These are phyloP conservation scores for Archaeoteleia sp. DNA, from an alignment of 2,888 invertebrate species.

Conservation along the genomic window DNA sequence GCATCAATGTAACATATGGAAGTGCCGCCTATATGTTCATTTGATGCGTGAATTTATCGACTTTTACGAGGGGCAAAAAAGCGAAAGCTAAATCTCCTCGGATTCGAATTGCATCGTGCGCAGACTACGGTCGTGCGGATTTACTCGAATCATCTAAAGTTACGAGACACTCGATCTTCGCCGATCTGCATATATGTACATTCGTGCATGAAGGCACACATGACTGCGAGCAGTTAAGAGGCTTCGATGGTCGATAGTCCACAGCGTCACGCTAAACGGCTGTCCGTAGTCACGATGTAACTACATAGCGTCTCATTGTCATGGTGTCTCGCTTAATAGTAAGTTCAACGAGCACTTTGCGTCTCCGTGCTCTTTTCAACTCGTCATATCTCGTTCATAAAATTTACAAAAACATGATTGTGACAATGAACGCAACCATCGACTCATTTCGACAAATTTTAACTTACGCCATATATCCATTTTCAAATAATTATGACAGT, in stretches of 20 bases:
- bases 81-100: slow-evolving; percentile 21
- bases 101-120: slow-evolving; percentile 43
- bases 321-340: slow-evolving; percentile 50
- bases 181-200: slow-evolving; percentile 50
- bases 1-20: neutral
- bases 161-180: slow-evolving; percentile 61
- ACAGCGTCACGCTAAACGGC: slow-evolving; percentile 58
- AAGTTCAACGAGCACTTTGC: slow-evolving; percentile 32
- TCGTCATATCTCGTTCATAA: slow-evolving; percentile 34
- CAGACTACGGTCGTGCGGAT: slow-evolving; percentile 45
- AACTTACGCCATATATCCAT: too few relatives aligned
- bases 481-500: too few relatives aligned
- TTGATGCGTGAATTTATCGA: slow-evolving; percentile 8
- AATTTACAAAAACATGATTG: slow-evolving; percentile 24
- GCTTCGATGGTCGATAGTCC: slow-evolving; percentile 64
- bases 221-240: slow-evolving; percentile 56
- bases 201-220: slow-evolving; percentile 51
- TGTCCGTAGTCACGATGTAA: slow-evolving; percentile 56
- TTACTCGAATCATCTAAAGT: slow-evolving; percentile 62
- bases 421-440: slow-evolving; percentile 16
- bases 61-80: slow-evolving; percentile 16
- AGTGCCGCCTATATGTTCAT: neutral
- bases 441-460: too few relatives aligned
- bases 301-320: slow-evolving; percentile 49
- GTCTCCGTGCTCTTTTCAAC: slow-evolving; percentile 27